phyloP scores from a whole-genome alignment of 2,113 vertebrate genomes.

The Amphiprion percula region DNA sequence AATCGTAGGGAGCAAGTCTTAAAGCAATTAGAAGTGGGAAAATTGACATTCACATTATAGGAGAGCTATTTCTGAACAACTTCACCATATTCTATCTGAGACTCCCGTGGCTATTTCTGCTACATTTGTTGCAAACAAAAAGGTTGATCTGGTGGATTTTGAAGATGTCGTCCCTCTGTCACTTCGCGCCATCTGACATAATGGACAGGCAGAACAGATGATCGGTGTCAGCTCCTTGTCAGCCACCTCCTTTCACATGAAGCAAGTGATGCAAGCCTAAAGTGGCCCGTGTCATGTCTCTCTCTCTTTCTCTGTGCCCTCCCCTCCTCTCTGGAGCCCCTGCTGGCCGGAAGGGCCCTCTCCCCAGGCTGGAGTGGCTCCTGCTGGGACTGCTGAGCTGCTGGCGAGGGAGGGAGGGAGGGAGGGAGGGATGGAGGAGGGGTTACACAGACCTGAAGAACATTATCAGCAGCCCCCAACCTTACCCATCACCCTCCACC shows the following conservation, averaged over 20 bases:
- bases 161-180: conserved; percentile 75
- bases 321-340: conserved; percentile 52
- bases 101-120: conserved; percentile 83
- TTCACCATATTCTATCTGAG: conserved; percentile 61
- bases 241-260: conserved; percentile 67
- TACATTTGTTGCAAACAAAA: conserved; percentile 86
- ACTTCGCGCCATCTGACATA: conserved; percentile 79
- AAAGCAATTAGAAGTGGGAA: conserved; percentile 57
- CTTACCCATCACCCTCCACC: conserved; percentile 60
- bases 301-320: neutral
- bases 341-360: conserved; percentile 77
- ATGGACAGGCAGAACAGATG: conserved; percentile 79
- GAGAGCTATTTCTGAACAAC: conserved; percentile 70
- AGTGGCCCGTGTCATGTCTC: conserved; percentile 58
- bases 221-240: conserved; percentile 80
- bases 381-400: conserved; percentile 79
- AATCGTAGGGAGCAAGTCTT: conserved; percentile 49
- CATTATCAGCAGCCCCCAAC: conserved; percentile 63
- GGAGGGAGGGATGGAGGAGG: conserved; percentile 21
- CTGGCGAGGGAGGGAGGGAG: conserved; percentile 44
- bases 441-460: conserved; percentile 63
- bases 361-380: conserved; percentile 78
- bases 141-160: conserved; percentile 71
- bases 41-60: conserved; percentile 53
- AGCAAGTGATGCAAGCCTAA: conserved; percentile 73